These are phyloP conservation scores for Drosophila anomelani DNA, from an alignment of 2,888 invertebrate genomes.

Conservation along the genomic window DNA sequence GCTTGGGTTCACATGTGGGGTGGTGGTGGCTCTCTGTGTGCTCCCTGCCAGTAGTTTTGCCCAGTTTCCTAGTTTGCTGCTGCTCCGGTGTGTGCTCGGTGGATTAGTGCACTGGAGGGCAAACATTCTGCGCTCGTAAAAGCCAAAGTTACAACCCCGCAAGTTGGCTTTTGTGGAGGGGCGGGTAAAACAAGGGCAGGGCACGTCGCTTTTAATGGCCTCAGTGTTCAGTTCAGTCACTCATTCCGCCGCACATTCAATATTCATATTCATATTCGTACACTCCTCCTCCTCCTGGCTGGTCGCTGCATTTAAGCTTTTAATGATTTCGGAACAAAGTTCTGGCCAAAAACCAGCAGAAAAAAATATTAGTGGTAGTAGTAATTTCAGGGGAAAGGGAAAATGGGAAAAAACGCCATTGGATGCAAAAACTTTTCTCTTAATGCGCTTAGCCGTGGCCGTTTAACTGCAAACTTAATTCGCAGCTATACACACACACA, in stretches of 20 bases:
- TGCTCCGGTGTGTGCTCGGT: conserved; percentile 17
- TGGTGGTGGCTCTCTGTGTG: neutral
- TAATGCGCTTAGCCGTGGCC: conserved; percentile 74
- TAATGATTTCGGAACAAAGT: conserved; percentile 57
- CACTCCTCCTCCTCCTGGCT: conserved; percentile 13
- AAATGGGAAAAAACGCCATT: conserved; percentile 12
- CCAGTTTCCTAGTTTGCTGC: conserved; percentile 14
- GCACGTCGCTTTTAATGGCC: conserved; percentile 62
- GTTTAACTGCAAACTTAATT: conserved; percentile 76
- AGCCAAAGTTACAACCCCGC: conserved; percentile 73
- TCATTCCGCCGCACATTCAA: conserved; percentile 56
- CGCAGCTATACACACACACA: conserved; percentile 24
- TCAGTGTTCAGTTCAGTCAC: conserved; percentile 28
- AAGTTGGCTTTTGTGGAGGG: conserved; percentile 50
- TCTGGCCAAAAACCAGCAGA: conserved; percentile 15
- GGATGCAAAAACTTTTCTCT: conserved; percentile 55
- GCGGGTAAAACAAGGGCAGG: conserved; percentile 33
- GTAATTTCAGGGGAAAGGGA: conserved; percentile 4
- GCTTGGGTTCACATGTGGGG: conserved; percentile 27
- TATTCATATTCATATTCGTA: conserved; percentile 65
- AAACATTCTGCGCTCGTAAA: conserved; percentile 70
- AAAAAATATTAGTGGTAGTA: neutral
- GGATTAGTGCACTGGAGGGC: conserved; percentile 63
- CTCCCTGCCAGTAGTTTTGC: conserved; percentile 3
- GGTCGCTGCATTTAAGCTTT: conserved; percentile 61